Percentiles rank a stretch among this genome's conserved stretches.
These are phyloP conservation scores for Laupala kohalensis DNA, from an alignment of 1,140 invertebrate species.

Conservation along the genomic window DNA sequence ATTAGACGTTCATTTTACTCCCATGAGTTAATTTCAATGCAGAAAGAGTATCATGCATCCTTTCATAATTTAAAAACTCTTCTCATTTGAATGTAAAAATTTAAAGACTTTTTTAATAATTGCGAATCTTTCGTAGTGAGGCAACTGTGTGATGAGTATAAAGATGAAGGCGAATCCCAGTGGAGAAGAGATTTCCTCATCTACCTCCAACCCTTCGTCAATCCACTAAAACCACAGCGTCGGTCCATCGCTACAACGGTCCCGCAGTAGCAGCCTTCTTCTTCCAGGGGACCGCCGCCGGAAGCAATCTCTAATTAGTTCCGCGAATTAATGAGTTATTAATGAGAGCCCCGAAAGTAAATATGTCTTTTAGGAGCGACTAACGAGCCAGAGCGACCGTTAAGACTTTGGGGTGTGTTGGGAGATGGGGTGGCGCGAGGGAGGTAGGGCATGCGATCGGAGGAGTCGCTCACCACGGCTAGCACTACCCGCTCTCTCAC, in stretches of 20 bases:
- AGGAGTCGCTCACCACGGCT: background rate
- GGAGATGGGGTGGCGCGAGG: background rate
- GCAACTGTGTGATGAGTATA: no score
- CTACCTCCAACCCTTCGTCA: no score
- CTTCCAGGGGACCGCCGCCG: background rate
- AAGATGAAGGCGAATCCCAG: no score
- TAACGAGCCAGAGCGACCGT: background rate
- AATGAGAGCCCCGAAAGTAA: background rate
- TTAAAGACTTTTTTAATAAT: no score
- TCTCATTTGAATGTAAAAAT: no score
- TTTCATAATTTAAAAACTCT: no score
- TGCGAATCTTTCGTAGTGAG: no score
- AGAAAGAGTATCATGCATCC: no score
- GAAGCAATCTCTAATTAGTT: background rate
- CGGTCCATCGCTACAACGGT: background rate
- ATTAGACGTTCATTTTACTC: no score
- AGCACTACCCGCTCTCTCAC: background rate
- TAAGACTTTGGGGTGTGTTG: background rate
- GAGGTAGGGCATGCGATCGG: background rate
- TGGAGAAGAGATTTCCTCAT: no score
- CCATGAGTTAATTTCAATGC: no score
- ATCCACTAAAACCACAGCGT: no score
- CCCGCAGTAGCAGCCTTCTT: background rate
- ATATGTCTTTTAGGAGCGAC: background rate
- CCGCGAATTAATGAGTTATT: background rate